Base-by-base conservation (phyloP, 2,797 vertebrate genomes). In the Sebastes alutus region DNA sequence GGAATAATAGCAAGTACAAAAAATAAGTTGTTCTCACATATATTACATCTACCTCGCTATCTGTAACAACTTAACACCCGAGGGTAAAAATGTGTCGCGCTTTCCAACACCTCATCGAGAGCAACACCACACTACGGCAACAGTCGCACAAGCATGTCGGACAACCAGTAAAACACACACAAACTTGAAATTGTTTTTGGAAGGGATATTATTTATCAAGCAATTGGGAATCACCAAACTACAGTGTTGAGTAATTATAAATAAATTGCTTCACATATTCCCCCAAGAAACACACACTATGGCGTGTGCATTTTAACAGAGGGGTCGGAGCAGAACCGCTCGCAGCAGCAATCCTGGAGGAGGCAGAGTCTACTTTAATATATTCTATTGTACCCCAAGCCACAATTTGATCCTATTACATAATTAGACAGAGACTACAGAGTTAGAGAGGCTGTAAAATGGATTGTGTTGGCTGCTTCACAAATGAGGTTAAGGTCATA, bases 341-440 rank as follows among this genome's bases (percentile, higher is more conserved):
- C 22, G 16, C 78, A 75, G 70, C 71, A 80, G 77, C 80, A 80
- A 72, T 68, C 72, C 77, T 83, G 61, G 30, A 82, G 83, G 72
- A 86, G 52, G 71, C 79, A 75, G 60, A 85, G 61, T 77, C 76
- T 58, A 59, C 72, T 65, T 33, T 87, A 92, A 91, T 91, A 87
- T 86, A 80, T 86, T 87, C 80, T 89, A 91, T 87, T 83, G 80
- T 66, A 91, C 90, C 89, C 88, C 3, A 16, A 84, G 91, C 91
- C 72, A 83, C 79, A 86, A 83, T 93, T 85, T 85, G 67, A 88
- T 88, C 78, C 54, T 60, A 70, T 87, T 91, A 88, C 72, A 91
- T 88, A 90, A 92, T 92, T 89, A 92, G 76, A 87, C 77, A 81
- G 77, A 82, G 84, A 85, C 85, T 84, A 77, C 84, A 62, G 85